Evolutionary conservation across 2,113 vertebrate species (phyloP), one percentile per base, ranked within the genome.

Genomic region (Xenotilapia longispinis): DNA sequence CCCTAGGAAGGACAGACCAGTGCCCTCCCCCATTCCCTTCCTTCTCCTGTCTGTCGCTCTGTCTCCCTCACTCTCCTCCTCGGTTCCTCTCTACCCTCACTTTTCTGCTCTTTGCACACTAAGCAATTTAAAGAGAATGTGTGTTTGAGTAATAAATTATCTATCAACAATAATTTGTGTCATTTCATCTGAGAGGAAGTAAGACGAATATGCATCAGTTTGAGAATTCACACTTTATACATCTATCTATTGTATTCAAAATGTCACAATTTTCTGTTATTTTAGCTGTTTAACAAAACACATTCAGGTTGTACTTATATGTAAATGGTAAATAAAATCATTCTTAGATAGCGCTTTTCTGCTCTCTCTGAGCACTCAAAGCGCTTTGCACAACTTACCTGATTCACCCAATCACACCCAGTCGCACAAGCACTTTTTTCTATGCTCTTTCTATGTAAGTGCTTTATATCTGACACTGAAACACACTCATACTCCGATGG

Each of bases 1-100:
- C 83, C 88, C 13, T 33, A 84, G 89, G 89, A 88, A 63, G 83
- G 84, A 91, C 88, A 88, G 88, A 70, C 45, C 51, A 70, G 17
- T 26, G 7, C 38, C 85, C 73, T 21, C 80, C 85, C 45, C 45
- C 70, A 49, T 49, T 19, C 65, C 21, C 21, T 79, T 42, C 54
- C 23, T 65, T 86, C 63, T 36, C 83, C 57, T 63, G 13, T 70
- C 68, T 81, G 36, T 89, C 1, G 26, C 19, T 82, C 81, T 51
- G 31, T 79, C 83, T 83, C 63, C 79, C 63, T 47, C 23, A 31
- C 42, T 78, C 42, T 73, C 11, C 8, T 88, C 9, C 10, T 88
- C 3, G 4, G 11, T 51, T 55, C 73, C 40, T 45, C 23, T 54
- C 80, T 36, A 51, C 63, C 47, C 21, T 54, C 15, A 55, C 17